phyloP scores from a whole-genome alignment of 2,888 invertebrate species.

The Stegophylla sp. region DNA sequence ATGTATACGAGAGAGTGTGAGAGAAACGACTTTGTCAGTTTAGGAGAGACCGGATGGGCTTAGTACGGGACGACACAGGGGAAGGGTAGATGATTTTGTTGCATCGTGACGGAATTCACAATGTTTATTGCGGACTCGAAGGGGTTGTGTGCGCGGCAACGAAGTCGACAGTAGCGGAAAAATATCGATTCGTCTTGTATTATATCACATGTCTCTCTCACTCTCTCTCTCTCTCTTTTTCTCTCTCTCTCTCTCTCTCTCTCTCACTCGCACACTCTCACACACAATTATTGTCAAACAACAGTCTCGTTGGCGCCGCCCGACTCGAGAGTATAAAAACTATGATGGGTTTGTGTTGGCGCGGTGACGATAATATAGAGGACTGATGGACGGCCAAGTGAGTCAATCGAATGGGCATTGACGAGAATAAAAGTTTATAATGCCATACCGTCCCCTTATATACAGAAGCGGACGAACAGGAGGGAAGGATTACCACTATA shows the following conservation, averaged over 20 bases:
- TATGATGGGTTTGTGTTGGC: neutral
- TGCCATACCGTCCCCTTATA: neutral
- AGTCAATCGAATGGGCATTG: conserved; percentile 29
- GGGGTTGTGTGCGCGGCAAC: conserved; percentile 1
- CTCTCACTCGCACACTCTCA: neutral
- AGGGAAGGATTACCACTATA: conserved; percentile 11
- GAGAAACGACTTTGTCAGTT: conserved; percentile 24
- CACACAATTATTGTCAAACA: neutral
- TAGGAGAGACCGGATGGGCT: neutral
- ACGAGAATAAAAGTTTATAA: conserved; percentile 12
- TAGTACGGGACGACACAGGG: neutral
- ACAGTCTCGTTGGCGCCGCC: neutral
- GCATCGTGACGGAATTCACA: conserved; percentile 52
- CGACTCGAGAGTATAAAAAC: neutral
- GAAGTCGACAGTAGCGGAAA: neutral
- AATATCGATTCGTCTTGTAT: conserved; percentile 49
- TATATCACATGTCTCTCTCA: neutral
- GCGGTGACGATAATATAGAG: neutral
- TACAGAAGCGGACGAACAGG: neutral
- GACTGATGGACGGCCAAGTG: neutral
- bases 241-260: too few species aligned
- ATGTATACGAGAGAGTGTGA: too few species aligned
- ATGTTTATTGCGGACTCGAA: conserved; percentile 39
- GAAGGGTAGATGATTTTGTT: conserved; percentile 20
- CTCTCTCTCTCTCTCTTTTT: too few species aligned